Evolutionary conservation across 2,113 vertebrate genomes (phyloP).

Genomic region (Hyla sarda): DNA sequence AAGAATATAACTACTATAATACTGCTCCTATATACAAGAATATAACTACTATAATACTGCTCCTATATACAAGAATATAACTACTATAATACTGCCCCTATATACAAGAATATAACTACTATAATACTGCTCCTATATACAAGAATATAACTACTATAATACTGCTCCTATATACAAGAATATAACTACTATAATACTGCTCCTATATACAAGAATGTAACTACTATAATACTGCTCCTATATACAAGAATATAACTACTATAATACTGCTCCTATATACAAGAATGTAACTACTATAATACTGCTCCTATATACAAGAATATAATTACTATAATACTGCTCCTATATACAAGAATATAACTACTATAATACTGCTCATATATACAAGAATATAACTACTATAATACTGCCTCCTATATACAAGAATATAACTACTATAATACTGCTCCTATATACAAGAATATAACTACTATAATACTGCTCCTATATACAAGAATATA

Average conservation of each 20-base stretch:
- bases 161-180: background rate
- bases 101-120: background rate
- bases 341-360: no score
- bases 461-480: background rate
- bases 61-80: background rate
- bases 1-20: no score
- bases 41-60: background rate
- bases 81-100: background rate
- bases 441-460: no score
- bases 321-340: no score
- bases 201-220: no score
- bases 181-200: no score
- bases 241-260: background rate
- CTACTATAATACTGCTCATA: background rate
- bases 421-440: slow-evolving; percentile 6
- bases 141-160: slow-evolving; percentile 8
- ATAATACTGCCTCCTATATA: background rate
- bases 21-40: no score
- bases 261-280: no score
- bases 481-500: no score
- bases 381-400: no score
- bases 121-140: background rate
- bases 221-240: background rate
- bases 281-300: background rate
- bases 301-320: background rate